Conservation (phyloP, 2,797 vertebrate species). For the Mormyrops attenuatus region DNA sequence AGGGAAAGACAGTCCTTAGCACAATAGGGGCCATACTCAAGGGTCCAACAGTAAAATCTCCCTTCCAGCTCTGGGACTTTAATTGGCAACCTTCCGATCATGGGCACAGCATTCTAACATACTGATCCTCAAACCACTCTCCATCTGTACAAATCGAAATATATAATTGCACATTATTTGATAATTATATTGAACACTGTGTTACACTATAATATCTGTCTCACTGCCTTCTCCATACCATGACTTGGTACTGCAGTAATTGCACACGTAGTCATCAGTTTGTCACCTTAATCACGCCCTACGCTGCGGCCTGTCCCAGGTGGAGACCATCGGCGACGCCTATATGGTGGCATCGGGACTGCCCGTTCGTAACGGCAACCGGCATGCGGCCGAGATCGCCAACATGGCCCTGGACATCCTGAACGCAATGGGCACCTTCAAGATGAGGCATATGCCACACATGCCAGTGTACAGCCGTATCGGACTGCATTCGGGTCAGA, state of each 20-base stretch:
- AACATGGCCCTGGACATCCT: slow-evolving; percentile 87
- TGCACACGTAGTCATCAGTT: not conserved
- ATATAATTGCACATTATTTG: not conserved
- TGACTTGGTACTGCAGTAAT: not conserved
- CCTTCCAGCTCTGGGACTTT: not conserved
- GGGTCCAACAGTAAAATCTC: not conserved
- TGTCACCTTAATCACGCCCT: not conserved
- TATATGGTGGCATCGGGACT: slow-evolving; percentile 88
- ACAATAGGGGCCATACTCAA: not conserved
- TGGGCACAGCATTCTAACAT: not conserved
- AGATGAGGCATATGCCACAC: slow-evolving; percentile 84
- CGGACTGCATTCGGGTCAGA: slow-evolving; percentile 77
- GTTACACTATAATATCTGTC: not conserved
- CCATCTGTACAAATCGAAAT: not conserved
- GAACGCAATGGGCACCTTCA: slow-evolving; percentile 79
- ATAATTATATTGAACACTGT: not conserved
- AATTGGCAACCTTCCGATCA: not conserved
- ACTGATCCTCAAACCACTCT: not conserved
- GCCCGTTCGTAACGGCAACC: slow-evolving; percentile 73
- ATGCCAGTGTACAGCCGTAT: slow-evolving; percentile 79
- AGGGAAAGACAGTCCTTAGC: not conserved
- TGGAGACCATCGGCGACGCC: slow-evolving; percentile 40
- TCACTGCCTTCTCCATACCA: not conserved
- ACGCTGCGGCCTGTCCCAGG: slow-evolving; percentile 79
- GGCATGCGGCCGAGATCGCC: slow-evolving; percentile 76